These are phyloP conservation scores for Psittacula echo DNA, from an alignment of 2,797 vertebrate genomes.

Conservation along the genomic window DNA sequence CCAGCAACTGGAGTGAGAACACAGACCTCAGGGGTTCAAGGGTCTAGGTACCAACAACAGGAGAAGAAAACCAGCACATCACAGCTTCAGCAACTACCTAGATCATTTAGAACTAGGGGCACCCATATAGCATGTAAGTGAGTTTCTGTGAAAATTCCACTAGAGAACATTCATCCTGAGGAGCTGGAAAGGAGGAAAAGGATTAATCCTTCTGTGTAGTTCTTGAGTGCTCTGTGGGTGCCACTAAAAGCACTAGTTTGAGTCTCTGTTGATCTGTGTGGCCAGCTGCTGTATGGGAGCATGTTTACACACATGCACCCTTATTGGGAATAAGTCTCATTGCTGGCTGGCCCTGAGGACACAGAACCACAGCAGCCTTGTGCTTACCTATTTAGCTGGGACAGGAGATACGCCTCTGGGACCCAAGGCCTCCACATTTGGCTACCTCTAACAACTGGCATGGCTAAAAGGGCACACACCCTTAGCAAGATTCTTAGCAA, in stretches of 20 bases:
- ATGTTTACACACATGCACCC: fast-evolving
- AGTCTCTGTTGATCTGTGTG: not conserved
- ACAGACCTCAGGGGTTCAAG: fast-evolving
- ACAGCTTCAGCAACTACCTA: not conserved
- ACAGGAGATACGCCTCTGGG: not conserved
- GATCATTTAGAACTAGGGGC: not conserved
- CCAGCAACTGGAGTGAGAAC: not conserved
- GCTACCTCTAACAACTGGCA: not conserved
- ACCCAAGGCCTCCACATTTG: not conserved
- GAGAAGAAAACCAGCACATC: not conserved
- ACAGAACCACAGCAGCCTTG: not conserved
- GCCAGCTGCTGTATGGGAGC: not conserved
- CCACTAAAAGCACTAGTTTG: not conserved
- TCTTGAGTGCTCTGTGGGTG: not conserved
- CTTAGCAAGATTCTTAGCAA: not conserved
- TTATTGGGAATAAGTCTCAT: not conserved
- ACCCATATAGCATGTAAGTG: fast-evolving
- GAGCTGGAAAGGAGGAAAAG: not conserved
- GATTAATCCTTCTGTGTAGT: fast-evolving
- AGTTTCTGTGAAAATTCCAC: not conserved
- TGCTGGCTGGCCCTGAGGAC: not conserved
- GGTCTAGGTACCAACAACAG: not conserved
- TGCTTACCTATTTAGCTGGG: fast-evolving
- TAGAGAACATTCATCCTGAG: not conserved
- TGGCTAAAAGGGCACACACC: not conserved